Conservation (phyloP, 2,797 vertebrate genomes). For the Rachycentron canadum region DNA sequence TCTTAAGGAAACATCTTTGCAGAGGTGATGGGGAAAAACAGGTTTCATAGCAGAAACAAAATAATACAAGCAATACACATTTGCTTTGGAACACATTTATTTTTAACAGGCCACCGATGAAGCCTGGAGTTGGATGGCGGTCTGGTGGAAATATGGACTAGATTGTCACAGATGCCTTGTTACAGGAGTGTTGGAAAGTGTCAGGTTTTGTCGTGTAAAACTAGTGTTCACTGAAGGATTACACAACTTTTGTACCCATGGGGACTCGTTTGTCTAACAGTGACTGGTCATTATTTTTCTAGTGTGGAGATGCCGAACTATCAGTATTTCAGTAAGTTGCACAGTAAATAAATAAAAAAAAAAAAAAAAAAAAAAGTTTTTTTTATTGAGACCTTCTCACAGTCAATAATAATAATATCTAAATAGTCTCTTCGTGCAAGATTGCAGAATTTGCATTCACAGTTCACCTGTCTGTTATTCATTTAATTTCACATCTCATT, state of each 20-base stretch:
- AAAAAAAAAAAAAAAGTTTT: not conserved
- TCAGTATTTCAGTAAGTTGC: not conserved
- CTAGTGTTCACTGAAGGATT: slow-evolving; percentile 3
- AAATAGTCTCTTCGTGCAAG: slow-evolving; percentile 20
- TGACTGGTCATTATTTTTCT: not conserved
- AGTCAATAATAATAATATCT: slow-evolving; percentile 26
- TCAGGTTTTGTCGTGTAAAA: slow-evolving; percentile 1
- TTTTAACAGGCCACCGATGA: not conserved
- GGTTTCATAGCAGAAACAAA: not conserved
- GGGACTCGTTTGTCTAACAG: not conserved
- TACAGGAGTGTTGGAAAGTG: not conserved
- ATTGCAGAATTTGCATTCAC: slow-evolving; percentile 25
- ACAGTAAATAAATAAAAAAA: slow-evolving; percentile 10
- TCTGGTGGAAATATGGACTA: not conserved
- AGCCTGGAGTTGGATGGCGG: not conserved
- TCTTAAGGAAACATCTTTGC: not conserved
- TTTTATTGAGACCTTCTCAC: slow-evolving; percentile 11
- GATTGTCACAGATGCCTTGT: not conserved
- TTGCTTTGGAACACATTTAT: not conserved
- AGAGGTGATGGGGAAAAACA: not conserved
- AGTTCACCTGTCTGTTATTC: slow-evolving; percentile 61
- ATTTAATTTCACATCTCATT: slow-evolving; percentile 69
- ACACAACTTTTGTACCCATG: not conserved
- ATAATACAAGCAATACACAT: not conserved
- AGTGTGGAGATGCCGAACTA: slow-evolving; percentile 2